phyloP scores from a whole-genome alignment of 35 echinoderm and acorn worm species.

The Ptychodera flava region DNA sequence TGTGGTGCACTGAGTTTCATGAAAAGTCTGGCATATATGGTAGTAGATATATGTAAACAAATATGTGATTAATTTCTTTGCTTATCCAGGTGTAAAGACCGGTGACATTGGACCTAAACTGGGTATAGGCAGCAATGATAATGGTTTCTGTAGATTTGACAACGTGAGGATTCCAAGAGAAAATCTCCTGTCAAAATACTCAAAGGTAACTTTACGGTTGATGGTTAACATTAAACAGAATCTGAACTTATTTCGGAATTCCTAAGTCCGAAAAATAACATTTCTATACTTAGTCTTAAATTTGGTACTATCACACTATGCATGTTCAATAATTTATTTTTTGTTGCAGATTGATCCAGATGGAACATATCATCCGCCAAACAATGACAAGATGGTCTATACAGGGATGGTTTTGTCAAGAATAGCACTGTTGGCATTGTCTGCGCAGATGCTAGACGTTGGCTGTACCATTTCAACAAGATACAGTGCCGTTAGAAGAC shows the following conservation, averaged over 20 bases:
- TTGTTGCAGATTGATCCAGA: constrained; percentile 54
- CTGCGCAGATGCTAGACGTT: constrained; percentile 36
- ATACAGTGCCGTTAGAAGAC: constrained; percentile 79
- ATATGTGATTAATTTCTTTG: too few species aligned
- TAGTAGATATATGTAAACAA: too few species aligned
- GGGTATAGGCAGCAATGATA: constrained; percentile 80
- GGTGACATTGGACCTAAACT: constrained; percentile 93
- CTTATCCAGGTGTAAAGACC: constrained; percentile 56
- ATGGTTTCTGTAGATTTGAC: constrained; percentile 74
- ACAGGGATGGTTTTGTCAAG: constrained; percentile 87
- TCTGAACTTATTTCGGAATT: background rate
- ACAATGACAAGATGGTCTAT: constrained; percentile 64
- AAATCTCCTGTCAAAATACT: constrained; percentile 83
- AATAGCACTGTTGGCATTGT: constrained; percentile 50
- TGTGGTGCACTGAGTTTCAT: too few species aligned
- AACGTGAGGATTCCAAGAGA: constrained; percentile 67
- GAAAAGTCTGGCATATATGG: too few species aligned
- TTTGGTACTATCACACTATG: background rate
- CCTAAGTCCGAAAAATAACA: background rate
- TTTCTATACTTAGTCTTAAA: too few species aligned
- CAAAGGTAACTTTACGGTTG: constrained; percentile 37
- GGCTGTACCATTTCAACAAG: constrained; percentile 58
- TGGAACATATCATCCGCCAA: constrained; percentile 65
- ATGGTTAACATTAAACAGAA: background rate
- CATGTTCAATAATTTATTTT: constrained; percentile 3